Conservation (phyloP, 2,888 invertebrate genomes). For the Dromius quadrimaculatus region DNA sequence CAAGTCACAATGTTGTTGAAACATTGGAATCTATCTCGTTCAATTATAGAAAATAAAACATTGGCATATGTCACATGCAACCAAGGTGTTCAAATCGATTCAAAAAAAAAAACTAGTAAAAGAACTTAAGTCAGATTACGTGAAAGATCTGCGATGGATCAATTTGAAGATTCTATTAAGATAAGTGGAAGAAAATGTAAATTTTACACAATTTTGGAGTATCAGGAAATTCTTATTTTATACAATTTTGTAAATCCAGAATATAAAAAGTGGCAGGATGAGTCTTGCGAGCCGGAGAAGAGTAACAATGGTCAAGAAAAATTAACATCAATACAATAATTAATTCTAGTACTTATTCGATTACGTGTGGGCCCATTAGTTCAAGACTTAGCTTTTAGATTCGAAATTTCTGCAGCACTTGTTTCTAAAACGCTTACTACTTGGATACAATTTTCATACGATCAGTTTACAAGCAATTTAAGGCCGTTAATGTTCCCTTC, state of each 20-base stretch:
- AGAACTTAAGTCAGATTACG: not conserved
- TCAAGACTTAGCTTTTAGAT: not conserved
- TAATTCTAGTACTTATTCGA: too few relatives aligned
- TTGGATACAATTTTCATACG: not conserved
- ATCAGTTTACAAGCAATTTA: constrained; percentile 34
- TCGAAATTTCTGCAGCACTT: too few relatives aligned
- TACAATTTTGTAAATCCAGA: too few relatives aligned
- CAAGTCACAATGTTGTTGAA: not conserved
- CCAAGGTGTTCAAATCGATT: not conserved
- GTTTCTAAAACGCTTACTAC: too few relatives aligned
- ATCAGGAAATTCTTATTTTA: too few relatives aligned
- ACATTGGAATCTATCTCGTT: not conserved
- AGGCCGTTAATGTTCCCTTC: too few relatives aligned
- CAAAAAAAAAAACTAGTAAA: not conserved
- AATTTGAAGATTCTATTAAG: not conserved
- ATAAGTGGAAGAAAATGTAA: constrained; percentile 33
- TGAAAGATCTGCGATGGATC: not conserved
- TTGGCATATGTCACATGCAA: too few relatives aligned
- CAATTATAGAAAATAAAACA: not conserved
- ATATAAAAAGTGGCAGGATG: not conserved
- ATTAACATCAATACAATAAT: too few relatives aligned
- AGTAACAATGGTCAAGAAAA: not conserved
- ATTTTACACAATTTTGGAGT: too few relatives aligned
- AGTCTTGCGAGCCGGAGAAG: not conserved
- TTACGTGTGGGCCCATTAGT: not conserved